phyloP scores from a whole-genome alignment of 2,113 vertebrate genomes.

The Pterophyllum scalare region DNA sequence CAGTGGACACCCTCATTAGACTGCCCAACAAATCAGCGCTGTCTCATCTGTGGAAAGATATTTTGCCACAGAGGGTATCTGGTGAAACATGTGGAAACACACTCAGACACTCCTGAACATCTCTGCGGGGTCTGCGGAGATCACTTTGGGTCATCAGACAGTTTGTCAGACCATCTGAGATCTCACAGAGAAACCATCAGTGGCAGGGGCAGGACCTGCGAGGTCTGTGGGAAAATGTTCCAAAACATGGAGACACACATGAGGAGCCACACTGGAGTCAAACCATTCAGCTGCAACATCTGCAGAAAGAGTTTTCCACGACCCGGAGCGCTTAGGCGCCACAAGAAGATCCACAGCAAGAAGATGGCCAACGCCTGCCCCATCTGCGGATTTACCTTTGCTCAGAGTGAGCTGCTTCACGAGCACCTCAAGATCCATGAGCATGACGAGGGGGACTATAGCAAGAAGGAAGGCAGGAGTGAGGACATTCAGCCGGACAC shows the following conservation, averaged over 20 bases:
- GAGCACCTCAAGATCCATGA: slow-evolving; percentile 32
- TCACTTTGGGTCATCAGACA: background rate
- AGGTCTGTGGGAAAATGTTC: slow-evolving; percentile 42
- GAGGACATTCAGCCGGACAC: background rate
- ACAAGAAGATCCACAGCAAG: slow-evolving; percentile 58
- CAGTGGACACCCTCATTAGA: rapidly evolving
- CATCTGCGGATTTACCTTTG: slow-evolving; percentile 5
- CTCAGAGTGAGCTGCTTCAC: background rate
- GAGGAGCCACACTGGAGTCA: slow-evolving; percentile 60
- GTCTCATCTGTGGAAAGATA: slow-evolving; percentile 22
- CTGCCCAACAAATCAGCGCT: background rate
- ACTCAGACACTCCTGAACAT: background rate
- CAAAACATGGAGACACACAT: slow-evolving; percentile 62
- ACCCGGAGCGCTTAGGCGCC: slow-evolving; percentile 37
- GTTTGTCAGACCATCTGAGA: slow-evolving; percentile 19
- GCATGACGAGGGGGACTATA: background rate
- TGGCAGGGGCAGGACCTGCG: background rate
- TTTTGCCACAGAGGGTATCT: slow-evolving; percentile 37
- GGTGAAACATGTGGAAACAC: slow-evolving; percentile 26
- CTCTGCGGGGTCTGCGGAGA: slow-evolving; percentile 49
- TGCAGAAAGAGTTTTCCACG: slow-evolving; percentile 57
- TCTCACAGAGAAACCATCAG: slow-evolving; percentile 25
- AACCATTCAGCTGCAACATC: slow-evolving; percentile 39
- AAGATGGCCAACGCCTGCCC: background rate
- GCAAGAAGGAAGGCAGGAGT: background rate